phyloP scores from a whole-genome alignment of 2,888 invertebrate genomes.

The Pterostichus madidus region DNA sequence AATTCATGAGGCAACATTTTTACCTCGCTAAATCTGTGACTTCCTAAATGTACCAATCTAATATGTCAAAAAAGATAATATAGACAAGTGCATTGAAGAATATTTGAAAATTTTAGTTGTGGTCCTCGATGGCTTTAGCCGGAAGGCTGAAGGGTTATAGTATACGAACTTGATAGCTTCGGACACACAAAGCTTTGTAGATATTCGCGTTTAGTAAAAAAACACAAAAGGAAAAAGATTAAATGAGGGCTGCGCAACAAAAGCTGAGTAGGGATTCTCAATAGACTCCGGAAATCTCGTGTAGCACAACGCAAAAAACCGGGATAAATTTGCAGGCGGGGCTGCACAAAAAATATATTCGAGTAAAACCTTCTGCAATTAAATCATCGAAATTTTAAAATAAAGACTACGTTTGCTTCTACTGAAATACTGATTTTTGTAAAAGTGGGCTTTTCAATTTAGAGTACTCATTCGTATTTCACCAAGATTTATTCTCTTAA shows the following conservation, averaged over 20 bases:
- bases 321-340: neutral
- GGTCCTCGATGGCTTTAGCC: neutral
- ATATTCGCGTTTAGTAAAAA: slow-evolving; percentile 45
- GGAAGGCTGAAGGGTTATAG: slow-evolving; percentile 26
- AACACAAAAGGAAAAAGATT: slow-evolving; percentile 39
- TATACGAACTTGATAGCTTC: slow-evolving; percentile 46
- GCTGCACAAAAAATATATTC: neutral
- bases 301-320: neutral
- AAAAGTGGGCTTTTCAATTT: no score
- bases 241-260: slow-evolving; percentile 14
- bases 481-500: no score
- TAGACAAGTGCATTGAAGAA: neutral
- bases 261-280: slow-evolving; percentile 8
- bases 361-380: no score
- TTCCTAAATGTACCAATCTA: neutral
- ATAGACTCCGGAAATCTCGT: slow-evolving; percentile 4
- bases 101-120: slow-evolving; percentile 5
- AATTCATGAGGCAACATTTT: neutral
- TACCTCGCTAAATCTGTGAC: neutral
- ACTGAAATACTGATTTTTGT: no score
- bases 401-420: no score
- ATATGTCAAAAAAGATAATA: neutral
- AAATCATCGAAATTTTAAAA: no score
- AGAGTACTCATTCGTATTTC: no score
- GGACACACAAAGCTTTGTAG: slow-evolving; percentile 51